Evolutionary conservation across 2,888 invertebrate genomes (phyloP).

Genomic region (Drosophila phalerata): DNA sequence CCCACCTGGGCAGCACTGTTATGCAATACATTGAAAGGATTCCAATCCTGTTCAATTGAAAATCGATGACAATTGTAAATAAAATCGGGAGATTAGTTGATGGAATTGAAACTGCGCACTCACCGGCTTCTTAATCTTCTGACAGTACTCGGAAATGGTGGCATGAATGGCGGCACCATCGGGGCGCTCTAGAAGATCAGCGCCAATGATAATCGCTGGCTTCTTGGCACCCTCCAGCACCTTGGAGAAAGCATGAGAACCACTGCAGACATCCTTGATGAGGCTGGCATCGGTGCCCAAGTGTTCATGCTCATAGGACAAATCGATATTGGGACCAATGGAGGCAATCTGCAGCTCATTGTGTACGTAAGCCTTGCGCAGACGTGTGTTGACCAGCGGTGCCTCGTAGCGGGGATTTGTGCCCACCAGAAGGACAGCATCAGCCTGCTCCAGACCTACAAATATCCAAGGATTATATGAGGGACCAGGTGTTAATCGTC

Average conservation of each 20-base stretch:
- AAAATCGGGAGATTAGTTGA: background rate
- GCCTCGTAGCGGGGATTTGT: constrained; percentile 99
- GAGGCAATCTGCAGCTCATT: constrained; percentile 95
- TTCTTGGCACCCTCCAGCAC: constrained; percentile 92
- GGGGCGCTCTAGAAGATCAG: constrained; percentile 91
- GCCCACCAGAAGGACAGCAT: constrained; percentile 96
- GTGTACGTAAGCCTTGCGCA: constrained; percentile 98
- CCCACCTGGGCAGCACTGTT: constrained; percentile 97
- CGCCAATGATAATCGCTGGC: constrained; percentile 97
- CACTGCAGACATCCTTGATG: constrained; percentile 91
- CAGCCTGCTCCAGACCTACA: constrained; percentile 95
- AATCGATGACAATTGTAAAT: background rate
- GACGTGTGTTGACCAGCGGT: constrained; percentile 96
- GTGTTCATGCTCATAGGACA: constrained; percentile 96
- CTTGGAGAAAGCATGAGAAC: constrained; percentile 89
- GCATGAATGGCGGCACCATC: constrained; percentile 93
- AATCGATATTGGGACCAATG: constrained; percentile 95
- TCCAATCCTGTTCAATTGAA: constrained; percentile 86
- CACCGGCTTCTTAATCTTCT: constrained; percentile 87
- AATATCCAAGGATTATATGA: background rate
- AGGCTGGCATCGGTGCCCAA: constrained; percentile 92
- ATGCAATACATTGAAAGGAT: constrained; percentile 97
- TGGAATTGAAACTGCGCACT: constrained; percentile 65
- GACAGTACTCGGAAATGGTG: constrained; percentile 90
- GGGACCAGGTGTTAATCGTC: background rate